Evolutionary conservation across 2,113 vertebrate species (phyloP).

Genomic region (Saccopteryx bilineata): DNA sequence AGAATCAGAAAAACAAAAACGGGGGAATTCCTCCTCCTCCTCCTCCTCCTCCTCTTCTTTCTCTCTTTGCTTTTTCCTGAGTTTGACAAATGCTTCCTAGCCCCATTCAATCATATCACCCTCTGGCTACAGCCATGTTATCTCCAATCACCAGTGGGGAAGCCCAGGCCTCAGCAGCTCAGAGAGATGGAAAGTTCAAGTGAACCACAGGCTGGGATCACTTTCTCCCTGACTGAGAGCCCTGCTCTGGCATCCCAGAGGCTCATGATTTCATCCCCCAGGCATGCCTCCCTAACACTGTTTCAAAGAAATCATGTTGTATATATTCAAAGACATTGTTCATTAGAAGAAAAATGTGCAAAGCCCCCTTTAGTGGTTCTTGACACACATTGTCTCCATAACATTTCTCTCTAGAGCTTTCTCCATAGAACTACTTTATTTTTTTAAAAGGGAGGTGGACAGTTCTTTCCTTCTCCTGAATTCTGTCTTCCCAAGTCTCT

Average conservation of each 20-base stretch:
- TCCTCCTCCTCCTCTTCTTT: too few species aligned
- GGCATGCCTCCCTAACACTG: not conserved
- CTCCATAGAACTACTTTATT: not conserved
- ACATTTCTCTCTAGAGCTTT: not conserved
- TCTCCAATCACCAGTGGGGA: not conserved
- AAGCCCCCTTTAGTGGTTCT: not conserved
- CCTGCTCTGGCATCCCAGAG: not conserved
- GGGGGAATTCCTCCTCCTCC: not conserved
- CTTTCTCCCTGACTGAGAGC: not conserved
- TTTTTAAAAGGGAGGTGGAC: not conserved
- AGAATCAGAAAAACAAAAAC: not conserved
- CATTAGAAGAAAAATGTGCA: not conserved
- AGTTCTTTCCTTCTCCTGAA: conserved; percentile 12
- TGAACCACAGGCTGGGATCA: not conserved
- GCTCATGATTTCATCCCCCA: not conserved
- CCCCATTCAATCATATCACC: not conserved
- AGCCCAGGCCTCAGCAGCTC: not conserved
- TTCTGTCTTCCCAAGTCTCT: not conserved
- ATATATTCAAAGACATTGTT: not conserved
- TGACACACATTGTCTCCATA: not conserved
- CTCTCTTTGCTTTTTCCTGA: not conserved
- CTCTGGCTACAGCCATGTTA: not conserved
- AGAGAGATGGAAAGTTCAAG: not conserved
- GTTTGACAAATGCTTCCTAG: not conserved
- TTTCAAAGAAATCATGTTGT: conserved; percentile 26